These are phyloP conservation scores for Cactoblastis cactorum DNA, from an alignment of 2,888 invertebrate genomes.

Conservation along the genomic window DNA sequence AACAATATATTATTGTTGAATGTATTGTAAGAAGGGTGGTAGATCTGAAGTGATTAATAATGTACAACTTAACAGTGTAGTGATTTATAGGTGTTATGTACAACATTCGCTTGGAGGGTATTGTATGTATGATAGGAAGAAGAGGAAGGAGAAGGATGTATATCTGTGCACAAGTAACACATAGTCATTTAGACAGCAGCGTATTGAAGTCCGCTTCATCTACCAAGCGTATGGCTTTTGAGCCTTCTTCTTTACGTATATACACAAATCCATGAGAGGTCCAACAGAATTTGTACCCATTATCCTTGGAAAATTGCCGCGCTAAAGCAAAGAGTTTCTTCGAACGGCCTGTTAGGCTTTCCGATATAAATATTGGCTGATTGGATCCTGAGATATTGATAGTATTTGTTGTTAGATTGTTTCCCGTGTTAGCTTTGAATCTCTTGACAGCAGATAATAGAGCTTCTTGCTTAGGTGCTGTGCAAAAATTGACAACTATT, in stretches of 20 bases:
- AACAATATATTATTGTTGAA: too few relatives aligned
- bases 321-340: background rate
- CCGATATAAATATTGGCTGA: background rate
- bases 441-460: background rate
- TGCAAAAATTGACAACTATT: background rate
- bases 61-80: too few relatives aligned
- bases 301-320: background rate
- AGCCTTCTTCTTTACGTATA: background rate
- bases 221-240: background rate
- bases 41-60: too few relatives aligned
- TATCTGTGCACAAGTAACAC: too few relatives aligned
- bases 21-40: too few relatives aligned
- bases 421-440: background rate
- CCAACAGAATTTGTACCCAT: conserved; percentile 1
- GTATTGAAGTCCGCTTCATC: too few relatives aligned
- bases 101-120: too few relatives aligned
- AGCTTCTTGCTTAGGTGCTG: background rate
- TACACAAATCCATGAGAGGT: background rate
- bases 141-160: too few relatives aligned
- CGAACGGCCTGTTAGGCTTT: background rate
- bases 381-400: background rate
- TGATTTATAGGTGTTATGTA: too few relatives aligned
- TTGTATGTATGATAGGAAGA: too few relatives aligned
- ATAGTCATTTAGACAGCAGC: too few relatives aligned
- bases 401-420: background rate